Percentiles rank a stretch among this genome's conserved stretches.
phyloP scores from a whole-genome alignment of 1,140 invertebrate genomes.

The Drosophila nasuta region DNA sequence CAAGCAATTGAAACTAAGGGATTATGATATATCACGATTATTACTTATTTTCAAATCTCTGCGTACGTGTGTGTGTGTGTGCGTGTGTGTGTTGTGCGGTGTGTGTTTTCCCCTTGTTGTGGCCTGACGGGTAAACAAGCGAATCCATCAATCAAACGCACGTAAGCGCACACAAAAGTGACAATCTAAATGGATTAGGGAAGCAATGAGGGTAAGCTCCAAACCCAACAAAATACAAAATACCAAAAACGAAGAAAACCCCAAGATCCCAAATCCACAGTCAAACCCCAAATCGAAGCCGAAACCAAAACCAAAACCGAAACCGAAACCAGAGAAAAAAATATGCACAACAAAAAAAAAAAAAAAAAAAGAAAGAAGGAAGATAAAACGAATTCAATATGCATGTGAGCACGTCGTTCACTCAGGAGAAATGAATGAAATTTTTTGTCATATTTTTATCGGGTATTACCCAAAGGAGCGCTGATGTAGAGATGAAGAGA shows the following conservation, averaged over 20 bases:
- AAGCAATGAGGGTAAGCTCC: background rate
- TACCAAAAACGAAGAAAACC: slow-evolving; percentile 5
- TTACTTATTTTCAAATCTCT: slow-evolving; percentile 70
- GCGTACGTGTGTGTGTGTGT: slow-evolving; percentile 12
- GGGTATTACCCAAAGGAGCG: slow-evolving; percentile 23
- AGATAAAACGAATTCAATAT: slow-evolving; percentile 34
- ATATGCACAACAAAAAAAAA: background rate
- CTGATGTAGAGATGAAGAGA: background rate
- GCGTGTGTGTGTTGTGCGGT: slow-evolving; percentile 6
- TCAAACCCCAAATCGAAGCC: background rate
- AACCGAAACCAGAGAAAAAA: background rate
- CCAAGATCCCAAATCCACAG: background rate
- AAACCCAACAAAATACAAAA: slow-evolving; percentile 18
- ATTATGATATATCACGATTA: slow-evolving; percentile 79
- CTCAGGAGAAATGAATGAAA: slow-evolving; percentile 41
- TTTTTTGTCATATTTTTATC: slow-evolving; percentile 28
- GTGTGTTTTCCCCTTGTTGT: slow-evolving; percentile 56
- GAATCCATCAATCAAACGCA: slow-evolving; percentile 79
- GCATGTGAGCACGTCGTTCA: slow-evolving; percentile 34
- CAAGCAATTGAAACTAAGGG: slow-evolving; percentile 29
- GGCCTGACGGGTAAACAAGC: slow-evolving; percentile 73
- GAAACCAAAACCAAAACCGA: background rate
- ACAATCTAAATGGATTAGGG: slow-evolving; percentile 45
- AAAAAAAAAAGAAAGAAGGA: background rate
- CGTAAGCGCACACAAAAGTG: slow-evolving; percentile 75